Percentiles rank a stretch among this genome's conserved stretches.
These are phyloP conservation scores for Pyrrhosoma nymphula DNA, from an alignment of 2,888 invertebrate species.

Conservation along the genomic window DNA sequence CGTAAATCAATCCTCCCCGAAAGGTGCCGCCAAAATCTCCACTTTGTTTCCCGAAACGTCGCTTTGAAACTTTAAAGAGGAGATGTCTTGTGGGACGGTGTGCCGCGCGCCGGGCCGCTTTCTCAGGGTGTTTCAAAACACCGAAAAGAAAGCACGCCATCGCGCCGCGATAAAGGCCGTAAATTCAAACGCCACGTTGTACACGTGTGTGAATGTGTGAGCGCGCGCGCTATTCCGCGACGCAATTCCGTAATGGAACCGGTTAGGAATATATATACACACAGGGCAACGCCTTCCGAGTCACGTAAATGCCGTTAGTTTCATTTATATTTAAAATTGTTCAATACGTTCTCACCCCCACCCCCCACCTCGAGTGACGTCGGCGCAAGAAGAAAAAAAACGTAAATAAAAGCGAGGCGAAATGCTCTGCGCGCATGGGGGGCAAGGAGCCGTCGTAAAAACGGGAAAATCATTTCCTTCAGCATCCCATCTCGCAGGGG, in stretches of 20 bases:
- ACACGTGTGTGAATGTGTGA: no score
- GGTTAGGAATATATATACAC: background rate
- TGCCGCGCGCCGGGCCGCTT: background rate
- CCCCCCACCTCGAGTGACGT: background rate
- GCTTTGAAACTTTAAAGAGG: background rate
- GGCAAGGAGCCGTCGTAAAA: background rate
- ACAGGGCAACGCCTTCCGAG: background rate
- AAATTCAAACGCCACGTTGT: background rate
- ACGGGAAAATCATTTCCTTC: background rate
- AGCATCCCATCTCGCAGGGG: background rate
- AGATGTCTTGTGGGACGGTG: background rate
- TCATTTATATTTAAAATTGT: background rate
- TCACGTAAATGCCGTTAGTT: background rate
- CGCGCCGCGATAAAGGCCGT: background rate
- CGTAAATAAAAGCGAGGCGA: no score
- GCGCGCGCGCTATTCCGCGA: background rate
- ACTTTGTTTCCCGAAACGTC: background rate
- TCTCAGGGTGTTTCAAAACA: background rate
- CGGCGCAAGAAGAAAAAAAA: background rate
- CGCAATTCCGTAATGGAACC: background rate
- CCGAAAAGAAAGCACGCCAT: background rate
- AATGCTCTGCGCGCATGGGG: background rate
- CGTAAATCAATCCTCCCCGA: background rate
- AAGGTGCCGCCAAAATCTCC: background rate
- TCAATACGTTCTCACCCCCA: background rate